These are phyloP conservation scores for Anhinga rufa DNA, from an alignment of 2,113 vertebrate species.

Conservation along the genomic window DNA sequence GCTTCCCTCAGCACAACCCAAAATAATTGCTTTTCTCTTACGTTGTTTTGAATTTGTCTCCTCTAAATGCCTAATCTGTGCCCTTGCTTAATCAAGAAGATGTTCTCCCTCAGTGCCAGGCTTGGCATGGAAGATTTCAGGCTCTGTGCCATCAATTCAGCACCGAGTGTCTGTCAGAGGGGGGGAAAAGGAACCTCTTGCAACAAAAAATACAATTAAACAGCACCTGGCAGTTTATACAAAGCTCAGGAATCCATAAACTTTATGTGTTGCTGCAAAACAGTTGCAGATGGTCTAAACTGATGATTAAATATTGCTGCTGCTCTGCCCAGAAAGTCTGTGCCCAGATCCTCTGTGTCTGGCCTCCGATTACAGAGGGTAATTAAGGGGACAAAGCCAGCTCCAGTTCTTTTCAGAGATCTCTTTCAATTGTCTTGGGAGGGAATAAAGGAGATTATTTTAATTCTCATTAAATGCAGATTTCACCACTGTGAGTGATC, in stretches of 20 bases:
- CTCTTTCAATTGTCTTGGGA: background rate
- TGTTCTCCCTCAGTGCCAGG: conserved; percentile 1
- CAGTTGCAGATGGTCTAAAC: conserved; percentile 69
- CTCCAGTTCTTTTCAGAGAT: background rate
- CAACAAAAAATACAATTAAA: conserved; percentile 17
- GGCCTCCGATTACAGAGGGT: conserved; percentile 1
- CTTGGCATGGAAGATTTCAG: background rate
- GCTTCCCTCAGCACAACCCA: background rate
- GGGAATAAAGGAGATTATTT: background rate
- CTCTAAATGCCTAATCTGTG: conserved; percentile 47
- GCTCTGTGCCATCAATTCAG: conserved; percentile 19
- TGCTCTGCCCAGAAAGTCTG: conserved; percentile 25
- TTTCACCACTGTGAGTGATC: background rate
- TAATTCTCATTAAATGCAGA: background rate
- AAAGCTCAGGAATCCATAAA: conserved; percentile 52
- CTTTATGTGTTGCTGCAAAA: conserved; percentile 49
- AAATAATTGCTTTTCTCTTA: conserved; percentile 48
- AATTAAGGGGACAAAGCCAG: conserved; percentile 41
- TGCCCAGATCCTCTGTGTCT: background rate
- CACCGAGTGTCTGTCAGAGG: conserved; percentile 2
- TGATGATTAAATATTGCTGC: conserved; percentile 62
- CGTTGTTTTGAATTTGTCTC: conserved; percentile 39
- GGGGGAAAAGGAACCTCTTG: conserved; percentile 4
- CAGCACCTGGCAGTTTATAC: conserved; percentile 59
- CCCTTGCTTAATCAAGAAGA: conserved; percentile 43